Evolutionary conservation across 2,888 invertebrate species (phyloP).

Genomic region (Epinotia ramella): DNA sequence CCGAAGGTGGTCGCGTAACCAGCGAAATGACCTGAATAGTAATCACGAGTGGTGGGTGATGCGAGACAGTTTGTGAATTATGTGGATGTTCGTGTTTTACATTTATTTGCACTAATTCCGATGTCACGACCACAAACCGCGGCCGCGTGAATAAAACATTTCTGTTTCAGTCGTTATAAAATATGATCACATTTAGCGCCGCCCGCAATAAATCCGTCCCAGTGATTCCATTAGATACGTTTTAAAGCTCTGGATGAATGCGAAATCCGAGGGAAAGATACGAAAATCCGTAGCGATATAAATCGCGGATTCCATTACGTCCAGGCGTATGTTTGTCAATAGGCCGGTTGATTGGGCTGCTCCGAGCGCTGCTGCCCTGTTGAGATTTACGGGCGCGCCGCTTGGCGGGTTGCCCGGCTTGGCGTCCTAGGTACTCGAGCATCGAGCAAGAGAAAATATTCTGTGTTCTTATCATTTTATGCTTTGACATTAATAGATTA

Average conservation of each 20-base stretch:
- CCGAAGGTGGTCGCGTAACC: too few species aligned
- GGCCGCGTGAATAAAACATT: slow-evolving; percentile 27
- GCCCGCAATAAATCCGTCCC: slow-evolving; percentile 38
- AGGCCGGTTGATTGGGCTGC: slow-evolving; percentile 79
- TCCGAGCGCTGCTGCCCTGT: slow-evolving; percentile 71
- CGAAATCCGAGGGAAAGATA: slow-evolving; percentile 51
- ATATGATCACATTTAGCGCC: slow-evolving; percentile 27
- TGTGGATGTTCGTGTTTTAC: slow-evolving; percentile 1
- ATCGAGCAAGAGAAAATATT: neutral
- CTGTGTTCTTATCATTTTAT: neutral
- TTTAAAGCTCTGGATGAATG: slow-evolving; percentile 44
- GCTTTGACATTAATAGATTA: neutral
- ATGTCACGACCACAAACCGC: slow-evolving; percentile 29
- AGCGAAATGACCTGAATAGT: too few species aligned
- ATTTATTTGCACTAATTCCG: slow-evolving; percentile 34
- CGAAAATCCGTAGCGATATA: slow-evolving; percentile 62
- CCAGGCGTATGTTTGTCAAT: slow-evolving; percentile 82
- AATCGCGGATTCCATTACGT: slow-evolving; percentile 77
- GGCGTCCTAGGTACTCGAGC: slow-evolving; percentile 11
- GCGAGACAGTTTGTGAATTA: slow-evolving; percentile 10
- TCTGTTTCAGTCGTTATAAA: slow-evolving; percentile 32
- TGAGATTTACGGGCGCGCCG: slow-evolving; percentile 48
- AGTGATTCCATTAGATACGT: slow-evolving; percentile 43
- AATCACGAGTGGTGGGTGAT: neutral
- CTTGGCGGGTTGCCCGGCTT: slow-evolving; percentile 45